A percentile compares a stretch with the other conserved stretches of the same genome.
These are phyloP conservation scores for Trichechus manatus DNA, from an alignment of 2,113 vertebrate genomes.

Conservation along the genomic window DNA sequence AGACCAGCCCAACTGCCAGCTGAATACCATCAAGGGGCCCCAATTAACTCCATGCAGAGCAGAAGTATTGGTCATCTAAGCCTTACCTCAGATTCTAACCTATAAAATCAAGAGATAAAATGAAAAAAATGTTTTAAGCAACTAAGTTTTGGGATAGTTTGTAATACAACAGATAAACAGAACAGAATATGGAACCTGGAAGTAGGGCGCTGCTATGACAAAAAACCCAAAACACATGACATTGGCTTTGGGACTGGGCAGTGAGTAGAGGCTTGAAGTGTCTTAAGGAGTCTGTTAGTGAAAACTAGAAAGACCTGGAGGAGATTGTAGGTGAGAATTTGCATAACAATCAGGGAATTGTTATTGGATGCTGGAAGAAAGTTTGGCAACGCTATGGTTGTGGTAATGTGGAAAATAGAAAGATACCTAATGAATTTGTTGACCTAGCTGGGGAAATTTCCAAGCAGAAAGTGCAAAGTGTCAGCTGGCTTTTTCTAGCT, in stretches of 20 bases:
- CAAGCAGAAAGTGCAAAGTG: not conserved
- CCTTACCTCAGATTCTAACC: not conserved
- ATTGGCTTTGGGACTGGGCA: not conserved
- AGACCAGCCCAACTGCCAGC: not conserved
- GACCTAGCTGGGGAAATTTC: not conserved
- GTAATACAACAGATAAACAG: not conserved
- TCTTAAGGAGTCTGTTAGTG: not conserved
- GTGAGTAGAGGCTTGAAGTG: not conserved
- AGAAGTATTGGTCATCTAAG: not conserved
- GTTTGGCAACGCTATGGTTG: conserved; percentile 10
- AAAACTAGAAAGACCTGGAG: not conserved
- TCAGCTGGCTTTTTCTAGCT: not conserved
- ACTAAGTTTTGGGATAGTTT: not conserved
- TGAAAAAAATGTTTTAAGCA: not conserved
- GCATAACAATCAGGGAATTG: not conserved
- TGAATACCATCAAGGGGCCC: not conserved
- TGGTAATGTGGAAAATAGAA: conserved; percentile 9
- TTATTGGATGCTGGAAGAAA: not conserved
- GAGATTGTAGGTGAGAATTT: not conserved
- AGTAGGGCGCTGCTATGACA: not conserved
- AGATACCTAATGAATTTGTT: conserved; percentile 13
- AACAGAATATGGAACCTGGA: not conserved
- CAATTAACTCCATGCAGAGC: not conserved
- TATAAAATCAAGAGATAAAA: not conserved
- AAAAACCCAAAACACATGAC: not conserved